Base-by-base conservation (phyloP, 2,797 vertebrate genomes). In the Girardinus metallicus region DNA sequence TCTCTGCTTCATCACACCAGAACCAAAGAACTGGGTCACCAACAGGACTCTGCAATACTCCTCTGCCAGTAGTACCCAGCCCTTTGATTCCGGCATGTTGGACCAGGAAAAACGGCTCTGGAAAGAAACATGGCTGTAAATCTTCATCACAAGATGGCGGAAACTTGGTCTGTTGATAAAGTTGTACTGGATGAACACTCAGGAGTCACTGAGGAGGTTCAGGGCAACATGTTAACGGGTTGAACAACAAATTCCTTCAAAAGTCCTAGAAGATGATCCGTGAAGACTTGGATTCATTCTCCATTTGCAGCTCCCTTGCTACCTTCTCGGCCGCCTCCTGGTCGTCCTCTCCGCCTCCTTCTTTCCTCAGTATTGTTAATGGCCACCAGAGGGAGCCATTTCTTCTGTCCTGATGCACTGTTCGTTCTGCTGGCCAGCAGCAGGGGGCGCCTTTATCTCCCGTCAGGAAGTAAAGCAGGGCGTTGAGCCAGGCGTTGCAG, bases 401-500 rank as follows among this genome's bases (percentile, higher is more conserved):
- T 8, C 80, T 77, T 11, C 13, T 86, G 57, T 91, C 91, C 12
- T 85, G 76, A 1, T 79, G 93, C 4, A 93, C 60, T 0, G 73
- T 72, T 29, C 80, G 89, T 66, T 90, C 89, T 18, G 39, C 79
- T 0, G 88, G 82, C 76, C 92, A 91, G 80, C 95, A 95, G 90
- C 95, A 96, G 72, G 95, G 86, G 36, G 92, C 81, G n/a, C 95
- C 92, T 73, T 96, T 95, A 34, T 97, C 96, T n/a, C 96, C 96
- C 0, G 96, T 97, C 66, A 97, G 92, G 86, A 97, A 97, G 90
- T 97, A 97, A 13, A 97, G 95, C 16, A 97, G 92, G 0, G 96
- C 96, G 7, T 97, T 97, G 78, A 97, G 95, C 95, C 96, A 97
- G 74, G 96, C 96, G 10, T 97, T 97, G 87, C 96, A 96, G 55